These are phyloP conservation scores for Dermolepida albohirtum DNA, from an alignment of 2,888 invertebrate species.

Conservation along the genomic window DNA sequence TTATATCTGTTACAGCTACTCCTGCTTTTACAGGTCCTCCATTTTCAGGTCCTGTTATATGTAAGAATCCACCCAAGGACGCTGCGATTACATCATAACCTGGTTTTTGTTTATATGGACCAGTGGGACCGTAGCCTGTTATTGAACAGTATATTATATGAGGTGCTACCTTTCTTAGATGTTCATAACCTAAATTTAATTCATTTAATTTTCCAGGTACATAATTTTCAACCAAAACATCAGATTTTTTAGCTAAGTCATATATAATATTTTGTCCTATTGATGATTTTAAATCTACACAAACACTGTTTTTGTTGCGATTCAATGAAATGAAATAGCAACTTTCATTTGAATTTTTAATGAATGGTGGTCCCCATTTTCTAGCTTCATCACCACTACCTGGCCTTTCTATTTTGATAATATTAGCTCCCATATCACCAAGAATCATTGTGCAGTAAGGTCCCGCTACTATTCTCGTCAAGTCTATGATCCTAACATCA, in stretches of 20 bases:
- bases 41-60: constrained; percentile 86
- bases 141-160: constrained; percentile 92
- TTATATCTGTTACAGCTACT: constrained; percentile 91
- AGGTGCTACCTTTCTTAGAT: constrained; percentile 77
- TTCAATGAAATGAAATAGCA: constrained; percentile 91
- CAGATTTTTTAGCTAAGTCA: constrained; percentile 80
- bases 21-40: constrained; percentile 93
- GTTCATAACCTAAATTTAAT: constrained; percentile 83
- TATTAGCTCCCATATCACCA: constrained; percentile 92
- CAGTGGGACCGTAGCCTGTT: constrained; percentile 89
- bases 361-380: constrained; percentile 93
- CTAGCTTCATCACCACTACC: constrained; percentile 88
- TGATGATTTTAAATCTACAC: constrained; percentile 82
- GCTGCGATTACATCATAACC: constrained; percentile 97
- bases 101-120: constrained; percentile 88
- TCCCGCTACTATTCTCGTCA: constrained; percentile 91
- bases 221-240: constrained; percentile 94
- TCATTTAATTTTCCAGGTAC: constrained; percentile 88
- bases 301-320: constrained; percentile 94
- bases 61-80: constrained; percentile 89
- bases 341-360: constrained; percentile 70
- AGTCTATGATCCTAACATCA: constrained; percentile 81
- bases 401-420: constrained; percentile 92
- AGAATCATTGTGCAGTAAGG: constrained; percentile 95
- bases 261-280: constrained; percentile 75